A percentile compares a stretch with the other conserved stretches of the same genome.
These are phyloP conservation scores for Nymphalis c-album DNA, from an alignment of 2,888 invertebrate species.

Conservation along the genomic window DNA sequence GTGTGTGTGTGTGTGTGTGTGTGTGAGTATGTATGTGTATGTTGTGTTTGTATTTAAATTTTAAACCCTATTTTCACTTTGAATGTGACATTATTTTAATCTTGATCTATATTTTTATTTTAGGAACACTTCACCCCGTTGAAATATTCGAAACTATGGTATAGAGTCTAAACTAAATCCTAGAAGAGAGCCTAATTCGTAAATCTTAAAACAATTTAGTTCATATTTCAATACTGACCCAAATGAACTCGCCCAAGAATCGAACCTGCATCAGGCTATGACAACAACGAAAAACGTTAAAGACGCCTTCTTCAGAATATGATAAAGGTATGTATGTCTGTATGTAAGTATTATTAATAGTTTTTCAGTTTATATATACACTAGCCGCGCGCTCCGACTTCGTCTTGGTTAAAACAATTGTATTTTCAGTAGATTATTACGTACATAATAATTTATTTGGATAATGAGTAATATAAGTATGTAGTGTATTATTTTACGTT, in stretches of 20 bases:
- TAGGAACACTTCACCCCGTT: neutral
- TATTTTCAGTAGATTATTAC: too few species aligned
- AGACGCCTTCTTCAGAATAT: conserved; percentile 40
- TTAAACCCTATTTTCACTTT: too few species aligned
- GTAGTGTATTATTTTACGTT: too few species aligned
- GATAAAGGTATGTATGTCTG: conserved; percentile 39
- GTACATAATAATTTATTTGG: too few species aligned
- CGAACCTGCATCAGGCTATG: conserved; percentile 37
- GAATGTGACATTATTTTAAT: neutral
- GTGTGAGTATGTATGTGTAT: too few species aligned
- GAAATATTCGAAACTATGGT: neutral
- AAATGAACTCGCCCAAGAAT: conserved; percentile 26
- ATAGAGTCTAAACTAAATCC: neutral
- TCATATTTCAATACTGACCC: neutral
- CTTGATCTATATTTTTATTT: neutral
- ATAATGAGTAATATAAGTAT: too few species aligned
- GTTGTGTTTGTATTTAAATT: too few species aligned
- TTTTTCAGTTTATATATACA: neutral
- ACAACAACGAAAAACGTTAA: conserved; percentile 31
- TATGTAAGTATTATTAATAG: too few species aligned
- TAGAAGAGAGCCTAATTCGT: neutral
- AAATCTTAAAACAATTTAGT: conserved; percentile 12
- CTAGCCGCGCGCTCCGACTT: too few species aligned
- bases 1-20: too few species aligned
- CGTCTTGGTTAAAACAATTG: too few species aligned